These are phyloP conservation scores for Meloidogyne floridensis DNA, from an alignment of 1,140 invertebrate species.

Conservation along the genomic window DNA sequence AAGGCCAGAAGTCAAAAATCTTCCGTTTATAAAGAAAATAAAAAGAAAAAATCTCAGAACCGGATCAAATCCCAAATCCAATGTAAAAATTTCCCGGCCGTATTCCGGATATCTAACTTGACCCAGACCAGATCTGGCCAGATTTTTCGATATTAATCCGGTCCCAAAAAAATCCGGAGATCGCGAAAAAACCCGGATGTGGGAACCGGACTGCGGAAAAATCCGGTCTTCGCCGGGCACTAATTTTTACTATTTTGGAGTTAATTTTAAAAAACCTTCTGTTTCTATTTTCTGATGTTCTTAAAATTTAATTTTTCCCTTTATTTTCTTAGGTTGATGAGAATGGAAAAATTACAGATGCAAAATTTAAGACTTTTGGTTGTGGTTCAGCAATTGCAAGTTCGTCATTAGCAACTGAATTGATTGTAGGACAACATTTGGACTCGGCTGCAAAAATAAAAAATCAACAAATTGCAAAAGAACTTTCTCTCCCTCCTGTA, in stretches of 20 bases:
- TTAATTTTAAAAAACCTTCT: neutral
- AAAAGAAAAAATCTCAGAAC: no score
- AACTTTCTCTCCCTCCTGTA: slow-evolving; percentile 91
- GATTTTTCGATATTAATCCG: no score
- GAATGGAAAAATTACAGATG: slow-evolving; percentile 94
- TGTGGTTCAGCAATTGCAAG: slow-evolving; percentile 99
- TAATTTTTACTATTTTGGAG: neutral
- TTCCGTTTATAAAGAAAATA: no score
- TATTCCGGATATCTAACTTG: no score
- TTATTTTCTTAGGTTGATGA: slow-evolving; percentile 76
- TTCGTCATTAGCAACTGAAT: slow-evolving; percentile 96
- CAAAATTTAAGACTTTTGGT: slow-evolving; percentile 99
- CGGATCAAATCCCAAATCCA: no score
- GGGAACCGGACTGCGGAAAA: no score
- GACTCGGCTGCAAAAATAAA: slow-evolving; percentile 89
- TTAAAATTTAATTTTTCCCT: neutral
- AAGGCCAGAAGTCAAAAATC: no score
- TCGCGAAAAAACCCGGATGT: no score
- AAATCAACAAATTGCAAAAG: slow-evolving; percentile 98
- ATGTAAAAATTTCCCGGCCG: no score
- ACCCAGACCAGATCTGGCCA: no score
- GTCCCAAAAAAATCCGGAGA: no score
- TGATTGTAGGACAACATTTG: slow-evolving; percentile 96
- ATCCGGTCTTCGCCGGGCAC: no score
- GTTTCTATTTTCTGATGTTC: neutral